phyloP scores from a whole-genome alignment of 1,140 invertebrate species.

The Scaptomyza pallida region DNA sequence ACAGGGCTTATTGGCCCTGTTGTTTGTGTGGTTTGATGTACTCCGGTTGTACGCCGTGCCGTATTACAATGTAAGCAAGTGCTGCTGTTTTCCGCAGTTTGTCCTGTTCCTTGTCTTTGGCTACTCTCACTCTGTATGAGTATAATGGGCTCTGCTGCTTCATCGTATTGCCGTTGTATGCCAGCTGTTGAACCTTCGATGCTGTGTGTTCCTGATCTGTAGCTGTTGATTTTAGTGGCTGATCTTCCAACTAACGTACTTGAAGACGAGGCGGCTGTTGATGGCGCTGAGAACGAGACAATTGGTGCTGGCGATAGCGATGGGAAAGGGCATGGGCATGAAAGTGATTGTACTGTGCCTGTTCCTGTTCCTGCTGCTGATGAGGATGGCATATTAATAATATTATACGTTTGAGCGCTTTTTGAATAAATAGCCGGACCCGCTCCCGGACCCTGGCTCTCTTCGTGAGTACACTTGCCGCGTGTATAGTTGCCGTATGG shows the following conservation, averaged over 20 bases:
- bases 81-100: slow-evolving; percentile 24
- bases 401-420: slow-evolving; percentile 50
- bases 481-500: slow-evolving; percentile 59
- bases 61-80: slow-evolving; percentile 83
- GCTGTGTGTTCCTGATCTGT: background rate
- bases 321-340: too few species aligned
- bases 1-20: slow-evolving; percentile 83
- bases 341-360: too few species aligned
- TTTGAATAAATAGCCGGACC: slow-evolving; percentile 40
- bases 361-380: slow-evolving; percentile 40
- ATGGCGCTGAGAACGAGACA: slow-evolving; percentile 25
- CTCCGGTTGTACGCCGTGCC: slow-evolving; percentile 77
- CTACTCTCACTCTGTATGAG: slow-evolving; percentile 27
- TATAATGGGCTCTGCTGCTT: slow-evolving; percentile 40
- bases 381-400: background rate
- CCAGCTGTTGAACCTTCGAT: too few species aligned
- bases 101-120: slow-evolving; percentile 7
- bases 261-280: too few species aligned
- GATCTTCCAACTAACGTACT: too few species aligned
- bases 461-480: slow-evolving; percentile 67
- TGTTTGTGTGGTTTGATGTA: slow-evolving; percentile 83
- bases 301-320: too few species aligned
- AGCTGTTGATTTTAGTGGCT: background rate
- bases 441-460: slow-evolving; percentile 22
- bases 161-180: slow-evolving; percentile 11